Conservation (phyloP, 1,140 invertebrate genomes). For the Brachionus asplanchnoidis region DNA sequence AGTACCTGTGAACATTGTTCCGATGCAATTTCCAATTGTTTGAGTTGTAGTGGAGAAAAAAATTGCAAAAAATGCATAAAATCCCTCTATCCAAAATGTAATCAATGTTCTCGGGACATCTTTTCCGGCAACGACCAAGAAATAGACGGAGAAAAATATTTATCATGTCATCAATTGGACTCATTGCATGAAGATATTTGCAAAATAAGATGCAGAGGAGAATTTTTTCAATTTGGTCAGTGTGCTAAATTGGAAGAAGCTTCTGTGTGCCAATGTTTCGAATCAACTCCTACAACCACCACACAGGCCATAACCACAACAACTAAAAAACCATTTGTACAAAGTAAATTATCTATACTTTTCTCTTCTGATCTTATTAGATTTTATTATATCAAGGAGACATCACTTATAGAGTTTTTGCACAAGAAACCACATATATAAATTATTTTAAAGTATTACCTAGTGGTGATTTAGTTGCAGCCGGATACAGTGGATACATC, state of each 20-base stretch:
- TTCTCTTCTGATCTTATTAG: neutral
- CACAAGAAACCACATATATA: neutral
- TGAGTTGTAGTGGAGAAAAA: neutral
- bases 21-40: neutral
- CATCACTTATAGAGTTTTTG: neutral
- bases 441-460: neutral
- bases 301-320: neutral
- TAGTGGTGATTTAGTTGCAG: neutral
- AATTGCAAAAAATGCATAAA: constrained; percentile 3
- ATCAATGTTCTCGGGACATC: neutral
- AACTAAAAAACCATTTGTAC: neutral
- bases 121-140: neutral
- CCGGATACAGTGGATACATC: neutral
- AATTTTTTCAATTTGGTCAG: neutral
- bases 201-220: neutral
- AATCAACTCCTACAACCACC: neutral
- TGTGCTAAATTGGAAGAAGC: neutral
- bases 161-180: neutral
- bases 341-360: neutral
- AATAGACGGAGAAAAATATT: neutral
- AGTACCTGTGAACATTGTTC: neutral
- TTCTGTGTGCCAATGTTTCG: neutral
- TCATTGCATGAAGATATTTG: neutral
- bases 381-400: neutral
- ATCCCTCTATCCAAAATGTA: neutral